Conservation (phyloP, 2,113 vertebrate species). For the Amblyornis subalaris region DNA sequence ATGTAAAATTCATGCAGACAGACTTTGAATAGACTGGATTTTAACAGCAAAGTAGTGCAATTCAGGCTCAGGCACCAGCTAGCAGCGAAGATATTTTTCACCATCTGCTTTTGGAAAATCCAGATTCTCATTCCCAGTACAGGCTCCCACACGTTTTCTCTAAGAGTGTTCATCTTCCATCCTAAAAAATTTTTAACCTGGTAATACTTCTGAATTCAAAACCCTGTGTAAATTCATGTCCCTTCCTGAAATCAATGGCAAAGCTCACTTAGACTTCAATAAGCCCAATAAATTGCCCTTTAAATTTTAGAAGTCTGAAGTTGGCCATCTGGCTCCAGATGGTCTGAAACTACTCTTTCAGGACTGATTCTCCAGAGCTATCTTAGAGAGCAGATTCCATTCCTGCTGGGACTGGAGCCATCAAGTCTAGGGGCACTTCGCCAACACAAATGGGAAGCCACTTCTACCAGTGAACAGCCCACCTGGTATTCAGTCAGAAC, state of each 20-base stretch:
- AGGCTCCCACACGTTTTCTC: conserved; percentile 33
- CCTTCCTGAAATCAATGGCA: neutral
- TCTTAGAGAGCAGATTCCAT: conserved; percentile 32
- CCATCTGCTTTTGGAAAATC: conserved; percentile 60
- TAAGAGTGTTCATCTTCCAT: neutral
- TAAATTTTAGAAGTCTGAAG: conserved; percentile 52
- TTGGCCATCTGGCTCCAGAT: conserved; percentile 60
- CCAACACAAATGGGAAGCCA: conserved; percentile 10
- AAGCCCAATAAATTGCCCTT: conserved; percentile 12
- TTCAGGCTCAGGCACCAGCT: conserved; percentile 21
- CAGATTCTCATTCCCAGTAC: conserved; percentile 30
- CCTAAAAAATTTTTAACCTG: conserved; percentile 25
- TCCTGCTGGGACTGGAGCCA: conserved; percentile 47
- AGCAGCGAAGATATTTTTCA: conserved; percentile 47
- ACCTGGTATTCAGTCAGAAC: neutral
- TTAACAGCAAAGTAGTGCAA: conserved; percentile 42
- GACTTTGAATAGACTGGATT: conserved; percentile 45
- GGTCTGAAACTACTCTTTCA: conserved; percentile 54
- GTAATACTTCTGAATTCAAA: conserved; percentile 23
- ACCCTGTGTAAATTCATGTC: neutral
- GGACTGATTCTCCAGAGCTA: conserved; percentile 34
- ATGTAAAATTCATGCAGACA: conserved; percentile 41
- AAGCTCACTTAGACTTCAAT: conserved; percentile 18
- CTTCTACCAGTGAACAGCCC: neutral
- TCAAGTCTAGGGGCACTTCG: conserved; percentile 35